Evolutionary conservation across 2,113 vertebrate genomes (phyloP), one percentile per base, ranked within the genome.

Genomic region (Dicentrarchus labrax): DNA sequence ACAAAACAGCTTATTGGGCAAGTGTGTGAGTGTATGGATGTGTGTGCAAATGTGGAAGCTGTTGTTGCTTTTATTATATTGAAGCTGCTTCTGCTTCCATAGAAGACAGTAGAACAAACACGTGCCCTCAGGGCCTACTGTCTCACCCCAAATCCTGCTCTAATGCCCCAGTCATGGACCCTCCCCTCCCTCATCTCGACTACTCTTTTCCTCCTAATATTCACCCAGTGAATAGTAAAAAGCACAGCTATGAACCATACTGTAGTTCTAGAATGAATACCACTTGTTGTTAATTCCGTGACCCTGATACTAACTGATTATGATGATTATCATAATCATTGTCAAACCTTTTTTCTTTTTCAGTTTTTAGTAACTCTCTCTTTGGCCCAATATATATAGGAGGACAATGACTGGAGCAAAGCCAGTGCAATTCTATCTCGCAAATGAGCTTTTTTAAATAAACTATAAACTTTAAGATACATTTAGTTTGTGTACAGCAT

Each of bases 91-190:
- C 77, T 89, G 84, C 88, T 82, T 88, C 53, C 56, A 83, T 81
- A 68, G 68, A 61, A 85, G 90, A 93, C 88, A 94, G 88, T 92
- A 86, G 84, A 76, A 54, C 39, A 57, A 82, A 79, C 84, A 11
- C 30, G 2, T 83, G 47, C 65, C 86, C 47, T 47, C 43, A 36
- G 65, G 77, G 69, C 71, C 84, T 89, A 83, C 91, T 91, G 90
- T 91, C 79, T 90, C 88, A 43, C 22, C 78, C 88, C 78, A 71
- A 92, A 89, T 80, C 87, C 71, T 78, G 68, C 84, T 87, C 30
- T 78, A 74, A 82, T 60, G 60, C 80, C 82, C 86, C 89, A 77
- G 80, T 83, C 91, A 92, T 91, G 65, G 80, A 91, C 72, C 88
- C 77, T 74, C 76, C 62, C 73, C 81, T 71, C 60, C 83, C 68